Conservation (phyloP, 2,113 vertebrate species). For the Phasianus colchicus region DNA sequence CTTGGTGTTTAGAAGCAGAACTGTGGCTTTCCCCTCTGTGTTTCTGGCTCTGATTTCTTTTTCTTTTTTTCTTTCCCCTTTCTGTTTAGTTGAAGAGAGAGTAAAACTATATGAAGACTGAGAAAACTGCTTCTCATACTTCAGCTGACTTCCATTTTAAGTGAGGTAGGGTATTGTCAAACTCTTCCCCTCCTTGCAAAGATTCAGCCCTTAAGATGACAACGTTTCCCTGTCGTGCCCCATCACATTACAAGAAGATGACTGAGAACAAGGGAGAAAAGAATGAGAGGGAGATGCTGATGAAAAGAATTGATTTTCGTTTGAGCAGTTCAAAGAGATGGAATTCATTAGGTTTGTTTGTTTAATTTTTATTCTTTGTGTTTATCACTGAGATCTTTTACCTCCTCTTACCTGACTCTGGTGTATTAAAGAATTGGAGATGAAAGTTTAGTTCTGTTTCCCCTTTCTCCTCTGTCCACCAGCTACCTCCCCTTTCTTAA, state of each 20-base stretch:
- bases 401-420: too few species aligned
- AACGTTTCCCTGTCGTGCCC: neutral
- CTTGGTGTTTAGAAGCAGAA: constrained; percentile 8
- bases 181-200: neutral
- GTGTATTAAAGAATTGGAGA: too few species aligned
- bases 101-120: neutral
- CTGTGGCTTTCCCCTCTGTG: neutral
- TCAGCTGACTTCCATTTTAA: neutral
- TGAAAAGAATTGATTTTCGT: neutral
- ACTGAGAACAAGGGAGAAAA: neutral
- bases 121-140: neutral
- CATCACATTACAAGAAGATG: neutral
- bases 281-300: neutral
- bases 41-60: neutral
- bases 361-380: neutral
- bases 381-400: neutral
- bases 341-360: neutral
- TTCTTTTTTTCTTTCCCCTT: neutral
- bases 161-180: neutral
- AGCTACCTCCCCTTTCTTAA: neutral
- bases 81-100: neutral
- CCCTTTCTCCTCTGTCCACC: neutral
- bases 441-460: neutral
- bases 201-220: neutral
- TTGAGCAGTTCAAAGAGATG: neutral